phyloP scores from a whole-genome alignment of 2,113 vertebrate species.

The Rhynchomys soricoides region DNA sequence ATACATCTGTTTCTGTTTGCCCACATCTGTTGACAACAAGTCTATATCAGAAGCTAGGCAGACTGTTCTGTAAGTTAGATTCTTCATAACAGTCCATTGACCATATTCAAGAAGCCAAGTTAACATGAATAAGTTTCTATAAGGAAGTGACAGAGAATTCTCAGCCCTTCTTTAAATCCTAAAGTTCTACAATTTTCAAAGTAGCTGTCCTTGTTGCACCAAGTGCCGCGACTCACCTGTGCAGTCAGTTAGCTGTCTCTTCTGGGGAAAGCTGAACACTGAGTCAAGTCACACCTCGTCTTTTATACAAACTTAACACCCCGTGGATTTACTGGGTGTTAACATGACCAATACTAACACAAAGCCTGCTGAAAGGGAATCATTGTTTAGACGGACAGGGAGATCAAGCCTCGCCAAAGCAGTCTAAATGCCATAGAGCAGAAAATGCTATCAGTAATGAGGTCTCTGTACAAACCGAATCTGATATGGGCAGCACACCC shows the following conservation, averaged over 20 bases:
- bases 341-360: conserved; percentile 74
- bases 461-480: conserved; percentile 67
- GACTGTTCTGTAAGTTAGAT: background rate
- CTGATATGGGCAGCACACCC: conserved; percentile 57
- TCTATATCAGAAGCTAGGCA: background rate
- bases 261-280: conserved; percentile 66
- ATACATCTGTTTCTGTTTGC: conserved; percentile 9
- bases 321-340: conserved; percentile 85
- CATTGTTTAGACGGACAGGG: conserved; percentile 84
- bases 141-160: background rate
- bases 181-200: conserved; percentile 42
- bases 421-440: conserved; percentile 70
- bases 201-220: background rate
- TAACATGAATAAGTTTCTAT: background rate
- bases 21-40: background rate
- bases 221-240: conserved; percentile 81
- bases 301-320: conserved; percentile 88
- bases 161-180: background rate
- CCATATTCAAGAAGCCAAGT: background rate
- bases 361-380: conserved; percentile 81
- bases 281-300: conserved; percentile 54
- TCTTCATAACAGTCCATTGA: background rate
- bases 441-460: conserved; percentile 53
- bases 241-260: conserved; percentile 25
- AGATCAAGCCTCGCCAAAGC: conserved; percentile 81